Evolutionary conservation across 2,797 vertebrate genomes (phyloP), one percentile per base, ranked within the genome.

Genomic region (Etheostoma perlongum): DNA sequence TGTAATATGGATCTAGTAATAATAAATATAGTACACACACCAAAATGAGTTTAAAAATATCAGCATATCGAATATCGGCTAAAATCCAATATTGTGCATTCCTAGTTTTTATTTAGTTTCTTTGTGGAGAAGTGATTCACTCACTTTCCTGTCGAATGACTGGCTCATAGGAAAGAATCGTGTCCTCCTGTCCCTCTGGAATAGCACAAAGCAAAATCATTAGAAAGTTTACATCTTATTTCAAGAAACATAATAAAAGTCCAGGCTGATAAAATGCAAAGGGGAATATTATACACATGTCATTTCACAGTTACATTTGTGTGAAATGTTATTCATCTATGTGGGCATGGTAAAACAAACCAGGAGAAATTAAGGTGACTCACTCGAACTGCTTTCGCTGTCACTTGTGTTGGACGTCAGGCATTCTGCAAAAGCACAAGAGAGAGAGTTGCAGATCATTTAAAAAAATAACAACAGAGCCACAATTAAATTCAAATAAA

Each of bases 301-400:
- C 33, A 81, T 79, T 81, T 30, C 33, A 71, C 57, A 74, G 71
- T 59, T 69, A 60, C 23, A 79, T 62, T 27, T 49, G 62, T 64
- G 14, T 30, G 33, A 52, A 72, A 64, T 60, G 44, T 75, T 82
- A 73, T 75, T 82, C 66, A 67, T 76, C 67, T 30, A 61, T 54
- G 79, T 80, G 67, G 65, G 67, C 66, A 84, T 36, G 75, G 75
- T 72, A 67, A 79, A 85, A 67, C 30, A 74, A 78, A 76, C 49
- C 52, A 66, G 6, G 65, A 83, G 51, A 85, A 72, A 83, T 75
- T 15, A 68, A 68, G 74, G 89, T 81, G 85, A 98, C 98, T 99
- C 97, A 99, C 98, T 99, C 91, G 98, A 99, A 95, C 98, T 99
- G 96, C 98, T 99, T 95, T 99, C 98, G 89, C 98, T 99, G 97